A percentile compares a stretch with the other conserved stretches of the same genome.
Evolutionary conservation across 2,113 vertebrate genomes (phyloP).

Genomic region (Rallus limicola): DNA sequence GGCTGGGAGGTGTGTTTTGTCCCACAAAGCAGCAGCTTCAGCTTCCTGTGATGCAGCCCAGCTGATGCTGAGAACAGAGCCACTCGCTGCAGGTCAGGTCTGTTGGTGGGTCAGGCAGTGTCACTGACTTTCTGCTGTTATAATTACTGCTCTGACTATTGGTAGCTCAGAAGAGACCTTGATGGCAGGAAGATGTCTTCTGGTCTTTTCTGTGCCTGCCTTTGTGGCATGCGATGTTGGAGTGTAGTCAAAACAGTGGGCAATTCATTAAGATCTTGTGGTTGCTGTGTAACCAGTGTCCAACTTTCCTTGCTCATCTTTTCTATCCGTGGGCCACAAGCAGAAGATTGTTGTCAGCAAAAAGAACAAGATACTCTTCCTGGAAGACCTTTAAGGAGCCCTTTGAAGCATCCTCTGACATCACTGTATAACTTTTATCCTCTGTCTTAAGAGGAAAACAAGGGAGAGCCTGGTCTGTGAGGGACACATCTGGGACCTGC

Average conservation of each 20-base stretch:
- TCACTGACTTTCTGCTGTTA: not conserved
- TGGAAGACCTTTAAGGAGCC: not conserved
- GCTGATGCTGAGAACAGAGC: not conserved
- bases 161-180: not conserved
- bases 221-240: not conserved
- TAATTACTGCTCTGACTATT: not conserved
- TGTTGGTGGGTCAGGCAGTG: not conserved
- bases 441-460: not conserved
- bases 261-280: not conserved
- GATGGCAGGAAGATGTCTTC: not conserved
- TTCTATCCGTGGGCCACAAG: not conserved
- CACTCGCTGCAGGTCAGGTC: not conserved
- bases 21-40: not conserved
- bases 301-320: not conserved
- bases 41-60: accelerated
- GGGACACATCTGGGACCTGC: conserved; percentile 15
- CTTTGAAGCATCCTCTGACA: not conserved
- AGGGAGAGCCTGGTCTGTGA: not conserved
- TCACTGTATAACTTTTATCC: not conserved
- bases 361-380: not conserved
- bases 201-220: not conserved
- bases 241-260: not conserved
- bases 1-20: not conserved
- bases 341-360: not conserved
- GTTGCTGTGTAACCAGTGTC: not conserved